Percentiles rank a stretch among this genome's conserved stretches.
Conservation (phyloP, 2,888 invertebrate genomes). For the Chouioia cunea region DNA sequence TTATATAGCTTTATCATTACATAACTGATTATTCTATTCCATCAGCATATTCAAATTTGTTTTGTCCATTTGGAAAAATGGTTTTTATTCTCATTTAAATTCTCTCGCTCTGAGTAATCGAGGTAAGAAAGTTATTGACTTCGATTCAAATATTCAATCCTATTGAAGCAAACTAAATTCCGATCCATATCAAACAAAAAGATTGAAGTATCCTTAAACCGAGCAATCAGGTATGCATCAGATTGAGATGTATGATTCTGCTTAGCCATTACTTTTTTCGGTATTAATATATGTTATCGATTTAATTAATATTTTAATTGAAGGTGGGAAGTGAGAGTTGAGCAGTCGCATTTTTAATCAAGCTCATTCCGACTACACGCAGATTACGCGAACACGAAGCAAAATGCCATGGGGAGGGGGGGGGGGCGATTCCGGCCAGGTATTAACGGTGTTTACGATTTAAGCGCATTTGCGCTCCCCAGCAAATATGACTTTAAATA, state of each 20-base stretch:
- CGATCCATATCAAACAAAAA: too few relatives aligned
- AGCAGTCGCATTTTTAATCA: constrained; percentile 26
- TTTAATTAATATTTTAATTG: constrained; percentile 29
- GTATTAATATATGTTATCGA: constrained; percentile 28
- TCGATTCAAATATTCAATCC: too few relatives aligned
- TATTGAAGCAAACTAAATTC: too few relatives aligned
- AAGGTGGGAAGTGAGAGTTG: too few relatives aligned
- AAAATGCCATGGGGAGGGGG: constrained; percentile 53
- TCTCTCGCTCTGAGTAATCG: too few relatives aligned
- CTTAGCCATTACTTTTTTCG: not conserved
- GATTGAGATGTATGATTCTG: constrained; percentile 31
- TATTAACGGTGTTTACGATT: constrained; percentile 63
- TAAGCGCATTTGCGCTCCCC: constrained; percentile 58
- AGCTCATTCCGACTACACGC: constrained; percentile 43
- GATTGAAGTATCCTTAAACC: too few relatives aligned
- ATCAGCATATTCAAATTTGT: too few relatives aligned
- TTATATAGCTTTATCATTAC: too few relatives aligned
- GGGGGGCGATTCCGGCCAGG: constrained; percentile 36
- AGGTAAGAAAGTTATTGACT: too few relatives aligned
- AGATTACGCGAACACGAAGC: constrained; percentile 50
- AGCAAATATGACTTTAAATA: constrained; percentile 60
- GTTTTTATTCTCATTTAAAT: too few relatives aligned
- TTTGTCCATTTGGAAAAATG: too few relatives aligned
- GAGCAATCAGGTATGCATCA: constrained; percentile 25
- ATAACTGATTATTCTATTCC: too few relatives aligned